Base-by-base conservation (phyloP, 2,888 invertebrate genomes). In the Rambutsinella grinnellia region DNA sequence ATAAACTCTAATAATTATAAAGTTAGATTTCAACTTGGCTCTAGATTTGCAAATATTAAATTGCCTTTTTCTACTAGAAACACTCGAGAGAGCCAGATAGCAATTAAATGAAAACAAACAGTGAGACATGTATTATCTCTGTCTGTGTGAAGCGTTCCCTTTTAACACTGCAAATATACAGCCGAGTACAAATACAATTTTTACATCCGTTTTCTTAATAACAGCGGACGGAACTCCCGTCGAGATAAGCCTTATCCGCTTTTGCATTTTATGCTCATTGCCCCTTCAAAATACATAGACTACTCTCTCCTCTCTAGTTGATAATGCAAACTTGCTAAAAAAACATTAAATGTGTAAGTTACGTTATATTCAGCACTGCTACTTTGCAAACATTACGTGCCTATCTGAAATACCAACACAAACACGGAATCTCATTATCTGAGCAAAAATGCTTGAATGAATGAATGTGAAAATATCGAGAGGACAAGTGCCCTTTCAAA, bases 201-300 rank as follows among this genome's bases (percentile, higher is more conserved):
- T 36, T 27, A 53, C 67, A 61, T 74, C 66, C 67, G 66, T 61
- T 61, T 74, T 74, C 74, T 67, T 67, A 61, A 56, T 67, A 67
- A 74, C 66, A 61, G 61, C 74, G 74, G 49, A 49, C 49, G 49
- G 74, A 74, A 74, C 74, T 74, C 67, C 66, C 27, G 66, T 61
- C 27, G 67, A 61, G 74, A 74, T 74, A 74, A 74, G 67, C 46
- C 24, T 24, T 36, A 62, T 60, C 46, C 60, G 53, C 58, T 74
- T 27, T 36, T 36, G n/a, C 36, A 13, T 13, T 36, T 36, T 8
- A 36, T 36, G 36, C 36, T 8, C 5, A 36, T 36, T 36, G 36
- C 36, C 36, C 13, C 13, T 36, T 36, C 36, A 36, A 36, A 36
- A 36, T 36, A 36, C 36, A 36, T 13, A 13, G 6, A 8, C 36